A percentile compares a stretch with the other conserved stretches of the same genome.
Conservation (phyloP, 1,140 invertebrate genomes). For the Caenorhabditis tropicalis region DNA sequence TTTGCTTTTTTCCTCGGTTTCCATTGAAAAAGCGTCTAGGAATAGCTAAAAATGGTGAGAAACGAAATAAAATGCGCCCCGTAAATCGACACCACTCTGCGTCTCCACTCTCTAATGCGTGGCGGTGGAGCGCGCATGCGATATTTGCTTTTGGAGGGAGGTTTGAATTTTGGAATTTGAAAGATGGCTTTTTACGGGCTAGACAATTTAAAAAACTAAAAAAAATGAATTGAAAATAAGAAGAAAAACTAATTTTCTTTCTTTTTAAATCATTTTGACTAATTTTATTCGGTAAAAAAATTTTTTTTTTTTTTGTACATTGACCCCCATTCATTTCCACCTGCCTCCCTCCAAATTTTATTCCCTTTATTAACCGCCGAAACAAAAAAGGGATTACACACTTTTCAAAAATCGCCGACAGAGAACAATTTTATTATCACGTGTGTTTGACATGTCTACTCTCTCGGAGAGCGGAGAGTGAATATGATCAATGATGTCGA, state of each 20-base stretch:
- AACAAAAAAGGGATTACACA: background rate
- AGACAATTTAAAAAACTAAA: too few relatives aligned
- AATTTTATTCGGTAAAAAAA: background rate
- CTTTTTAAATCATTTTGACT: too few relatives aligned
- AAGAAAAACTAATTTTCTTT: too few relatives aligned
- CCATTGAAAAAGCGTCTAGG: background rate
- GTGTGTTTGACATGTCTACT: background rate
- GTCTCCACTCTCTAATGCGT: background rate
- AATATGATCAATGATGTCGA: constrained; percentile 29
- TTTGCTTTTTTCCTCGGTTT: background rate
- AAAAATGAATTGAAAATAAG: too few relatives aligned
- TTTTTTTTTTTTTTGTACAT: background rate
- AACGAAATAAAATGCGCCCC: background rate
- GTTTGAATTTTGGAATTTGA: too few relatives aligned
- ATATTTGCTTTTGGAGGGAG: background rate
- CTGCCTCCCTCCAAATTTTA: background rate
- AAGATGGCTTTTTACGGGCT: too few relatives aligned
- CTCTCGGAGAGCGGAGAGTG: background rate
- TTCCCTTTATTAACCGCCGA: too few relatives aligned
- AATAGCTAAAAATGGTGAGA: background rate
- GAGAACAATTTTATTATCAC: constrained; percentile 26
- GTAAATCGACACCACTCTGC: constrained; percentile 1
- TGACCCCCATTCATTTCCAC: background rate
- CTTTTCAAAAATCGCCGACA: background rate
- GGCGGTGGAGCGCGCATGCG: background rate